Evolutionary conservation across 1,140 invertebrate species (phyloP).

Genomic region (Bombus vancouverensis): DNA sequence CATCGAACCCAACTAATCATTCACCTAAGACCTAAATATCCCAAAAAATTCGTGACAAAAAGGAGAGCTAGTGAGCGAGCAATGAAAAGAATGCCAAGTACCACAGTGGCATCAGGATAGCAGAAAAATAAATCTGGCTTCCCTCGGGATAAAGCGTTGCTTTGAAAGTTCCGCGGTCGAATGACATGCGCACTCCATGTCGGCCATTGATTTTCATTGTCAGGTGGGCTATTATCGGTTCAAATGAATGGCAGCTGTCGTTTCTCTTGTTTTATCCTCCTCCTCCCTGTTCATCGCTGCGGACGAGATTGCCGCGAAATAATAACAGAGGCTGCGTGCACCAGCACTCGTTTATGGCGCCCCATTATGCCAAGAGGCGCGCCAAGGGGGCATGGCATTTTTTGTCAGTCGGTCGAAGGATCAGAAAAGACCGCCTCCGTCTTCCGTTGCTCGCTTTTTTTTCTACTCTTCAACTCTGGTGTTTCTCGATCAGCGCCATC

Average conservation of each 20-base stretch:
- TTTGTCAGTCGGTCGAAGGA: constrained; percentile 73
- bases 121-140: constrained; percentile 68
- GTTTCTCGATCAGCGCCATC: constrained; percentile 27
- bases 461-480: constrained; percentile 39
- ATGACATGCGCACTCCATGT: constrained; percentile 52
- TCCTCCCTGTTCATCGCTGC: not conserved
- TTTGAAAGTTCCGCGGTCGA: constrained; percentile 17
- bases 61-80: constrained; percentile 24
- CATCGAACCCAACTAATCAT: not conserved
- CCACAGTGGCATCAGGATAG: constrained; percentile 73
- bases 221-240: constrained; percentile 22
- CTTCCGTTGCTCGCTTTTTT: constrained; percentile 51
- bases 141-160: constrained; percentile 16
- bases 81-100: constrained; percentile 73
- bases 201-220: constrained; percentile 46
- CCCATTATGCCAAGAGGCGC: constrained; percentile 82
- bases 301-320: constrained; percentile 59
- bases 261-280: constrained; percentile 49
- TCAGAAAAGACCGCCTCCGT: constrained; percentile 62
- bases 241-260: constrained; percentile 2
- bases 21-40: not conserved
- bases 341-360: constrained; percentile 77
- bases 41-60: constrained; percentile 4
- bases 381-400: constrained; percentile 82
- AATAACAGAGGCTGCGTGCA: constrained; percentile 71